Evolutionary conservation across 2,113 vertebrate genomes (phyloP).

Genomic region (Litocranius walleri): DNA sequence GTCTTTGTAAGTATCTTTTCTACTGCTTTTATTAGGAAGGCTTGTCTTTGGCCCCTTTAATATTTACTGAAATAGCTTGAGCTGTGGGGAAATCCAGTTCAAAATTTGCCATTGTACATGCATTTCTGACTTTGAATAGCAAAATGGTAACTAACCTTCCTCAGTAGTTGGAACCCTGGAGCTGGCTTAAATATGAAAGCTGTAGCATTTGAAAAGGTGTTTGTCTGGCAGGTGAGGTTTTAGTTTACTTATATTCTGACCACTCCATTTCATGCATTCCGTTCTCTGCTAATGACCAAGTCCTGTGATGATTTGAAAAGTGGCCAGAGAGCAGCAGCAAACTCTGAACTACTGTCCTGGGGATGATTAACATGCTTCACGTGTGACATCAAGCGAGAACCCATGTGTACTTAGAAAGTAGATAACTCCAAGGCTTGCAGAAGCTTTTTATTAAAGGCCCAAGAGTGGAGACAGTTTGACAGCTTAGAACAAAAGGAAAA

Average conservation of each 20-base stretch:
- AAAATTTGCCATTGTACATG: background rate
- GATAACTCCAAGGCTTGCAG: background rate
- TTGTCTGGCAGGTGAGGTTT: background rate
- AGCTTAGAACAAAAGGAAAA: background rate
- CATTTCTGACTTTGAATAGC: background rate
- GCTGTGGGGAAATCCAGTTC: background rate
- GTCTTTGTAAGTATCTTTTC: background rate
- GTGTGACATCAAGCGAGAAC: background rate
- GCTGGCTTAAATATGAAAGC: constrained; percentile 1
- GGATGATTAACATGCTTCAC: background rate
- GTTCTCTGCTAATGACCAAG: background rate
- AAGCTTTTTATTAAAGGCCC: background rate
- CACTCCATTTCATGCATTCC: background rate
- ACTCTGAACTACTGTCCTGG: background rate
- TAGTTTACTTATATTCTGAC: background rate
- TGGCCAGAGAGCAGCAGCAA: background rate
- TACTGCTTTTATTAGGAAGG: constrained; percentile 15
- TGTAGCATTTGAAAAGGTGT: background rate
- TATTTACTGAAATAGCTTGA: background rate
- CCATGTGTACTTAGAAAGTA: background rate
- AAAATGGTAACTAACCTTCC: background rate
- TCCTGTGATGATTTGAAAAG: background rate
- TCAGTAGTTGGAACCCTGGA: background rate
- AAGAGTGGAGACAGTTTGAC: background rate
- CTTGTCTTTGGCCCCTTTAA: background rate